These are phyloP conservation scores for Sterna hirundo DNA, from an alignment of 2,113 vertebrate species.

Conservation along the genomic window DNA sequence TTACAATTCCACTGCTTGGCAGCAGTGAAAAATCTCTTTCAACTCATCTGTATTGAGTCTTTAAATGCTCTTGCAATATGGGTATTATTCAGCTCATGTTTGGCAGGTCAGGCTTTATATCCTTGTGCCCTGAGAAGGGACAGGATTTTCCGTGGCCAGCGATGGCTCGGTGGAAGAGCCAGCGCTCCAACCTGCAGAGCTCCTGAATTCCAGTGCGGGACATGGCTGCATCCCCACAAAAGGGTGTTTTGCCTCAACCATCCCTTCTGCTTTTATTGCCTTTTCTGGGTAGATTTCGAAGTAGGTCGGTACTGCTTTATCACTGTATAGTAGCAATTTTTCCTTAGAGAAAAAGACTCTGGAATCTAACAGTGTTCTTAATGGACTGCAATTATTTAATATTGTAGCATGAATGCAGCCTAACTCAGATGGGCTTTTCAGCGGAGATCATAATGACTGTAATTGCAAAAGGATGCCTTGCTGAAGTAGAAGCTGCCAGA, in stretches of 20 bases:
- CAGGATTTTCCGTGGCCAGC: not conserved
- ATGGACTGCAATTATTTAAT: slow-evolving; percentile 63
- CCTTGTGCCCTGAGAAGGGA: not conserved
- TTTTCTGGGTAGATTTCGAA: not conserved
- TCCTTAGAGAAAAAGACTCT: not conserved
- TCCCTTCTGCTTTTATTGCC: not conserved
- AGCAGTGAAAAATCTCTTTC: not conserved
- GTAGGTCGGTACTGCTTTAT: not conserved
- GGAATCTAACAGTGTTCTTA: slow-evolving; percentile 33
- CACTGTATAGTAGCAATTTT: not conserved
- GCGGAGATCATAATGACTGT: slow-evolving; percentile 55
- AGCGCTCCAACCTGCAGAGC: not conserved
- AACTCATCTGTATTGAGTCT: not conserved
- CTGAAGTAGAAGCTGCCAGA: slow-evolving; percentile 62
- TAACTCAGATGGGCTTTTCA: slow-evolving; percentile 38
- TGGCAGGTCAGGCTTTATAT: not conserved
- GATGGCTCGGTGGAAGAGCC: not conserved
- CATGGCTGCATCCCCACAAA: rapidly evolving
- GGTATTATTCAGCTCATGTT: not conserved
- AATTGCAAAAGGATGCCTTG: slow-evolving; percentile 71
- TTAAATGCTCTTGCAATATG: not conserved
- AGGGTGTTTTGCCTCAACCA: not conserved
- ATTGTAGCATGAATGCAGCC: not conserved
- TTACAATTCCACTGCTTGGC: not conserved
- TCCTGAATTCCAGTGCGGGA: not conserved